A percentile compares a stretch with the other conserved stretches of the same genome.
Conservation (phyloP, 2,888 invertebrate species). For the Sinotaia quadrata region DNA sequence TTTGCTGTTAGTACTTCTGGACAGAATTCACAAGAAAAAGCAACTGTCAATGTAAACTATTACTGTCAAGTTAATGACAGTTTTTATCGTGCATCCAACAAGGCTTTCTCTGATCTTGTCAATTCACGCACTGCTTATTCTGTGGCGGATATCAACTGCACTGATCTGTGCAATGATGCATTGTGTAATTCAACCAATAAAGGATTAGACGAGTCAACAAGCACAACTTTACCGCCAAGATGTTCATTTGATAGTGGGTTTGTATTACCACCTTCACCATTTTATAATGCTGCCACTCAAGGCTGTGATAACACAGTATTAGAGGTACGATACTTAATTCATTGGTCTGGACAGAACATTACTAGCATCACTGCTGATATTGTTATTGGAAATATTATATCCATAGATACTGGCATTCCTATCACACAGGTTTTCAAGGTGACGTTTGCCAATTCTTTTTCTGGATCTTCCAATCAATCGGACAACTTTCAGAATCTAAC, state of each 20-base stretch:
- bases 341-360: constrained; percentile 57
- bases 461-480: constrained; percentile 33
- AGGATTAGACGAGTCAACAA: background rate
- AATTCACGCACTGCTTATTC: constrained; percentile 28
- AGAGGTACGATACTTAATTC: constrained; percentile 61
- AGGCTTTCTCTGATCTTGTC: constrained; percentile 24
- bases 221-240: constrained; percentile 34
- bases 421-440: constrained; percentile 60
- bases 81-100: constrained; percentile 43
- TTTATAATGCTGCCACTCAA: constrained; percentile 11
- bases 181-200: constrained; percentile 34
- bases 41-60: constrained; percentile 48
- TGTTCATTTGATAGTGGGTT: constrained; percentile 56
- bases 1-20: constrained; percentile 29
- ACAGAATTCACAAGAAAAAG: background rate
- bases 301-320: constrained; percentile 61
- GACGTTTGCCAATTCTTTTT: constrained; percentile 45
- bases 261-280: constrained; percentile 46
- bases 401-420: constrained; percentile 17
- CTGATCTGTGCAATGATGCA: constrained; percentile 41
- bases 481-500: constrained; percentile 48
- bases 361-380: constrained; percentile 55
- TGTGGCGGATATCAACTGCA: constrained; percentile 40
- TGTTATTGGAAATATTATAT: constrained; percentile 46
- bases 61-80: constrained; percentile 42